Base-by-base conservation (phyloP, 2,113 vertebrate genomes). In the Sminthopsis crassicaudata region DNA sequence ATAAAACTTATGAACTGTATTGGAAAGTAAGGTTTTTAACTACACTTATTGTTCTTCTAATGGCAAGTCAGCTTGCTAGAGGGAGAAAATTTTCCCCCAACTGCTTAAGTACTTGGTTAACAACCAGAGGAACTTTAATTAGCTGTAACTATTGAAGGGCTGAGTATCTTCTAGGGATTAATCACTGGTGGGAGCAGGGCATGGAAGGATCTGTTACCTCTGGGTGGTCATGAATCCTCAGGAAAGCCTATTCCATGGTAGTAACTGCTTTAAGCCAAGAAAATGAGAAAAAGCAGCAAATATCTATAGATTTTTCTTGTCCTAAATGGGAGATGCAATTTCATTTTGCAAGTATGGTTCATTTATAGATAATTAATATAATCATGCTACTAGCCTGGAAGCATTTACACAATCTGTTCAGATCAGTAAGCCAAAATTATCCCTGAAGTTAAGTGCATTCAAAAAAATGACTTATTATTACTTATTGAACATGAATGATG, bases 1-100 rank as follows among this genome's bases (percentile, higher is more conserved):
- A 30, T 92, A 90, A 95, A 97, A 97, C 94, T 97, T 96, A 96
- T 89, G 92, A 97, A 95, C 30, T 88, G 2, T 94, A 94, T 96
- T 97, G 95, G 91, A 96, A 98, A 98, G 96, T 96, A 92, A 97
- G 90, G 8, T 91, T 98, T 97, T 97, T 96, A 95, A 97, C 97
- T 97, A 67, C 46, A 92, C 84, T 9, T 94, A 92, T 96, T 89
- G 91, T 94, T 91, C 93, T 95, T 60, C 46, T 96, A 94, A 91
- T 97, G 48, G 53, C 76, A 95, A 96, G n/a, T 30, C 57, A 88
- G 54, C 90, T 95, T 93, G 94, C 96, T 96, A 88, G 96, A 96
- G 53, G 93, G 46, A 91, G 84, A 93, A 91, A 46, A 76, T 51
- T 94, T 96, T 89, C 12, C 14, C 92, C 36, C 92, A 55, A 89